Evolutionary conservation across 2,888 invertebrate species (phyloP).

Genomic region (Oligia fasciuncula): DNA sequence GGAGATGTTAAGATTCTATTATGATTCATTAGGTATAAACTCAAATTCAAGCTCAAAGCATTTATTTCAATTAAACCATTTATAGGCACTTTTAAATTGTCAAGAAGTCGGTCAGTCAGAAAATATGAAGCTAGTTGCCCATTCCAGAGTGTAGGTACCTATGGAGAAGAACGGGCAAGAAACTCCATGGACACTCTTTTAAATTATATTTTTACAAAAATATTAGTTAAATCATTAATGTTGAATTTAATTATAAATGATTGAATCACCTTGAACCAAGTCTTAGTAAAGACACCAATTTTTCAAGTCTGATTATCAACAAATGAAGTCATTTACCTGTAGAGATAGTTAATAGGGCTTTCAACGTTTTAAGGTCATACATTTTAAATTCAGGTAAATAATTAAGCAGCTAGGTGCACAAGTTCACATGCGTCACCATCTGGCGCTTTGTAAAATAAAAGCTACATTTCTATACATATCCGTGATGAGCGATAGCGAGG

Average conservation of each 20-base stretch:
- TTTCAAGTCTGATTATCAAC: constrained; percentile 14
- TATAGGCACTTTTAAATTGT: too few species aligned
- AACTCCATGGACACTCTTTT: too few species aligned
- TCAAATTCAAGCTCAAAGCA: too few species aligned
- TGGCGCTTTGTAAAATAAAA: constrained; percentile 21
- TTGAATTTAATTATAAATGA: not conserved
- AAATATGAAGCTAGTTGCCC: too few species aligned
- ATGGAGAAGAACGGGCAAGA: too few species aligned
- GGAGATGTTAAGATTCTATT: not conserved
- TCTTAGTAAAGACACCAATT: not conserved
- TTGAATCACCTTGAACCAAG: constrained; percentile 39
- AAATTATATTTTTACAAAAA: too few species aligned
- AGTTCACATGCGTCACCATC: constrained; percentile 48
- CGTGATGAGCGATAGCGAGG: not conserved
- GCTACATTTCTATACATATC: constrained; percentile 26
- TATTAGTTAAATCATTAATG: too few species aligned
- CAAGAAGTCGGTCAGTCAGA: too few species aligned
- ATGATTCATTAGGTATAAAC: too few species aligned
- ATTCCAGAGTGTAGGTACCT: too few species aligned
- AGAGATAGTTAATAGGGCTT: constrained; percentile 5
- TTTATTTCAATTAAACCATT: too few species aligned
- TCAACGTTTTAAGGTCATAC: constrained; percentile 39
- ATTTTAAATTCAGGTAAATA: constrained; percentile 28
- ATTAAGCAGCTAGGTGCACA: constrained; percentile 10
- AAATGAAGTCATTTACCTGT: constrained; percentile 33